These are phyloP conservation scores for Anoplius nigerrimus DNA, from an alignment of 2,888 invertebrate genomes.

Conservation along the genomic window DNA sequence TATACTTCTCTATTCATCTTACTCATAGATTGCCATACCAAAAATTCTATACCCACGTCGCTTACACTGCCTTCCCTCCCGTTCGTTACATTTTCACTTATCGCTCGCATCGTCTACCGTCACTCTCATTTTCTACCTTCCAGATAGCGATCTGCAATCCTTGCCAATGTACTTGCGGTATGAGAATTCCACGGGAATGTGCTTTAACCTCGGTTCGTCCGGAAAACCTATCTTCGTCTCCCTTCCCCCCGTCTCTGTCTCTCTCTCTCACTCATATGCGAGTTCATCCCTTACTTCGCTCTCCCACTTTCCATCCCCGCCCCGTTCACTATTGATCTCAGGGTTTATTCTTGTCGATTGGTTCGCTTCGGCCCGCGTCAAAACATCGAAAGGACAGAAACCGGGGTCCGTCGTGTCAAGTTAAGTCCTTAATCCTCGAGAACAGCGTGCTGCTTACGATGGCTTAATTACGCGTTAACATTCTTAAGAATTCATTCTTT, in stretches of 20 bases:
- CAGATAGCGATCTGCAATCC: too few species aligned
- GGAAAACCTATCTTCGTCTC: constrained; percentile 32
- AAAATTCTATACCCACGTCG: too few species aligned
- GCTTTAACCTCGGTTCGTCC: constrained; percentile 23
- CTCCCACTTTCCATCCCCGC: constrained; percentile 30
- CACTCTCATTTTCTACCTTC: too few species aligned
- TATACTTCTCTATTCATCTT: too few species aligned
- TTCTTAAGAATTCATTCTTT: too few species aligned
- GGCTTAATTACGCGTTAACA: background rate
- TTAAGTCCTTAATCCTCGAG: constrained; percentile 26
- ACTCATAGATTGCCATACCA: too few species aligned
- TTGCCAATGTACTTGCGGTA: background rate
- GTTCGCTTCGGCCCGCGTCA: constrained; percentile 49
- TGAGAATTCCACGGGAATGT: constrained; percentile 9
- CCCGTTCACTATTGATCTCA: constrained; percentile 59
- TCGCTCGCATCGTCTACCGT: too few species aligned
- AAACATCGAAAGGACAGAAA: constrained; percentile 47
- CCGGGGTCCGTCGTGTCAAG: constrained; percentile 13
- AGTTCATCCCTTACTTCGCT: constrained; percentile 14
- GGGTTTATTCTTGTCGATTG: constrained; percentile 62
- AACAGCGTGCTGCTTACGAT: background rate
- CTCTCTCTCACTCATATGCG: constrained; percentile 4
- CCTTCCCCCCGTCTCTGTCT: constrained; percentile 15
- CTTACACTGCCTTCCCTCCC: too few species aligned
- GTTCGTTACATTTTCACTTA: too few species aligned